Percentiles rank a stretch among this genome's conserved stretches.
These are phyloP conservation scores for Microchirus variegatus DNA, from an alignment of 2,797 vertebrate genomes.

Conservation along the genomic window DNA sequence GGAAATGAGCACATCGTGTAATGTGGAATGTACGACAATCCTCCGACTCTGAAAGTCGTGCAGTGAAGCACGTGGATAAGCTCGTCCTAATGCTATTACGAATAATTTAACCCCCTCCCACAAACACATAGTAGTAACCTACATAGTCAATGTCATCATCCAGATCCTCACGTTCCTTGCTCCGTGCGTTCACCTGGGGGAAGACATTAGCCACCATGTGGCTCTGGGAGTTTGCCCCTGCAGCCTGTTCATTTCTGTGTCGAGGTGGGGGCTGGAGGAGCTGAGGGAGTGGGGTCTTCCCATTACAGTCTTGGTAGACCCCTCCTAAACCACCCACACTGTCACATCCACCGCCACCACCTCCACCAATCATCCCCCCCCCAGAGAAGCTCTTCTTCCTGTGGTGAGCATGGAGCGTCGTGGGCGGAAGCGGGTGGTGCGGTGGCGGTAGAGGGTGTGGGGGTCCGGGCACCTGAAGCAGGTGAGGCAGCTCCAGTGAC, in stretches of 20 bases:
- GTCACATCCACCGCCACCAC: constrained; percentile 24
- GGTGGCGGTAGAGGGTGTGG: constrained; percentile 50
- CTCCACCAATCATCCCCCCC: constrained; percentile 42
- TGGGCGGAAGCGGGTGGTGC: constrained; percentile 58
- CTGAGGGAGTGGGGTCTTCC: constrained; percentile 86
- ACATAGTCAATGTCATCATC: constrained; percentile 97
- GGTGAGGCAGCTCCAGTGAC: constrained; percentile 89
- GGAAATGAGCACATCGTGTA: no score
- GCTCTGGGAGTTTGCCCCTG: constrained; percentile 41
- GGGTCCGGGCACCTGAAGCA: constrained; percentile 77
- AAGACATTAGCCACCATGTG: constrained; percentile 89
- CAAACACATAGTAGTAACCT: constrained; percentile 64
- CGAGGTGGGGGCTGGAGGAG: constrained; percentile 61
- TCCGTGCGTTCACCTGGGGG: constrained; percentile 91
- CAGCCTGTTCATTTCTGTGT: constrained; percentile 42
- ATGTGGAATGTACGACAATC: no score
- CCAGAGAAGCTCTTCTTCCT: constrained; percentile 82
- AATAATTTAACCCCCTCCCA: constrained; percentile 1
- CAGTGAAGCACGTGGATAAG: no score
- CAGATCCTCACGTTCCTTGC: constrained; percentile 87
- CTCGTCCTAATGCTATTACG: background rate
- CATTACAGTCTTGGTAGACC: constrained; percentile 91
- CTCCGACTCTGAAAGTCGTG: no score
- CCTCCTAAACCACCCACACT: constrained; percentile 38
- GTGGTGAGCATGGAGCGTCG: constrained; percentile 63